phyloP scores from a whole-genome alignment of 2,113 vertebrate genomes.

The Mormyrus iriodes region DNA sequence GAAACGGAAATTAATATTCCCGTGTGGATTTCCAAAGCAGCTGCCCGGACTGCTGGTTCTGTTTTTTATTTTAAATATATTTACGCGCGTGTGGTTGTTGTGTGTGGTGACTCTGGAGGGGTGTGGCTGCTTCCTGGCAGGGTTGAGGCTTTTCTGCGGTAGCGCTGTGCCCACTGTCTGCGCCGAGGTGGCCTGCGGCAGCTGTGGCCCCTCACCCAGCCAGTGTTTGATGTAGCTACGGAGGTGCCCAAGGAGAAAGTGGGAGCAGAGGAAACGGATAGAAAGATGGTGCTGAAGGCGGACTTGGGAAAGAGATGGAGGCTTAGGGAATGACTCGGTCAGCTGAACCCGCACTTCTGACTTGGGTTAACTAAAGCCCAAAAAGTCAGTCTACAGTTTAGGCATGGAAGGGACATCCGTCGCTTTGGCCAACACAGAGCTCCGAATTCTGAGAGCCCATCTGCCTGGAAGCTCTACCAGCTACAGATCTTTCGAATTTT shows the following conservation, averaged over 20 bases:
- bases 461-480: not conserved
- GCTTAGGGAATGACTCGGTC: not conserved
- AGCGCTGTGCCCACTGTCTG: not conserved
- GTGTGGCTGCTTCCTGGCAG: not conserved
- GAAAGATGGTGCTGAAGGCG: not conserved
- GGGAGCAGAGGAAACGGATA: not conserved
- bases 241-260: not conserved
- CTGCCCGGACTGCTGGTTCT: not conserved
- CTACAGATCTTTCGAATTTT: not conserved
- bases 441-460: not conserved
- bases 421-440: not conserved
- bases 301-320: not conserved
- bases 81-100: not conserved
- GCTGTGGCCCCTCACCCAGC: no score
- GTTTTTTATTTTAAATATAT: not conserved
- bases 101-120: not conserved
- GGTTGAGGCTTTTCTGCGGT: not conserved
- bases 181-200: not conserved
- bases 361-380: not conserved
- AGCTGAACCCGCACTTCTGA: not conserved
- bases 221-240: not conserved
- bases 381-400: not conserved
- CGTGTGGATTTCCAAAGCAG: not conserved
- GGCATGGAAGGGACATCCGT: not conserved
- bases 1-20: not conserved